Base-by-base conservation (phyloP, 2,113 vertebrate genomes). In the Phainopepla nitens region DNA sequence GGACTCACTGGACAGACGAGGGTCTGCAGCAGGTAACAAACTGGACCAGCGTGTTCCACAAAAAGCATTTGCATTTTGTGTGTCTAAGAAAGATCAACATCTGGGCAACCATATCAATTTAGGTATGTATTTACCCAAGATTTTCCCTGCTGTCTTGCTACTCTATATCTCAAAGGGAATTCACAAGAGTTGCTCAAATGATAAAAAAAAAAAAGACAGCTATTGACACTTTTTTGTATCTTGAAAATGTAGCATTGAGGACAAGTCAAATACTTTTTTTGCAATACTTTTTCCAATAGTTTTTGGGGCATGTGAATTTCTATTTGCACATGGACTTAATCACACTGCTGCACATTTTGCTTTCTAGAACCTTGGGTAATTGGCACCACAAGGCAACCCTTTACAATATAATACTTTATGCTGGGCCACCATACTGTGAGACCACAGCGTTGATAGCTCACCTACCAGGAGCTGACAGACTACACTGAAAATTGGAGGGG, bases 401-500 rank as follows among this genome's bases (percentile, higher is more conserved):
- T 87, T 71, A 41, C 51, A 82, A 8, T 33, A 54, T 16, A 64
- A 68, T 54, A 22, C 41, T 57, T 87, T 79, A 5, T 56, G 50
- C 94, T 87, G 82, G 95, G 82, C 95, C 96, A 91, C 95, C 91
- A 86, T 7, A 79, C 62, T 47, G 82, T 28, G 86, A 89, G 62
- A 58, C 87, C 94, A 87, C 57, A 24, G 62, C 72, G 80, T 1
- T 89, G 96, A 81, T 78, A 92, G 91, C 82, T 96, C 91, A 93
- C 92, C 94, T 89, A 90, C 85, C 88, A 87, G 89, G 89, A 96
- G 89, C 12, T 94, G 97, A 94, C 96, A 97, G 96, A 95, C 96
- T 91, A 61, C 89, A 57, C 77, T 95, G 96, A 95, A 97, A 96
- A 97, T 87, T 95, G 93, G 62, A 86, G 61, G 22, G 31, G 3